Conservation (phyloP, 2,888 invertebrate genomes). For the Tetropium fuscum region DNA sequence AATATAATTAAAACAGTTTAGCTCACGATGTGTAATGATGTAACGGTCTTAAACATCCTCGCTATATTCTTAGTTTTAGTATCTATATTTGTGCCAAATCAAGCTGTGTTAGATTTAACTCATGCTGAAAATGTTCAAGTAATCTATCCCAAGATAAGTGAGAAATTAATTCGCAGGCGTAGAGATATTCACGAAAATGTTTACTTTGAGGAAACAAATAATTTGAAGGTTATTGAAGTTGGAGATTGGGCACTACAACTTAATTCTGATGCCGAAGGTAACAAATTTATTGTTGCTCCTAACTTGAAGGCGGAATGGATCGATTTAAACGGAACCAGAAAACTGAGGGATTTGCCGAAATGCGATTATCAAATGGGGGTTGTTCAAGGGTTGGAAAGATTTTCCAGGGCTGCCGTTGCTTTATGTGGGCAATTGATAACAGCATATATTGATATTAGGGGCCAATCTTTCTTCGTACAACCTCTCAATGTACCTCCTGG, state of each 20-base stretch:
- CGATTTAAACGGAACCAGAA: slow-evolving; percentile 39
- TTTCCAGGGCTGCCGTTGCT: slow-evolving; percentile 55
- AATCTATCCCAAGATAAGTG: slow-evolving; percentile 49
- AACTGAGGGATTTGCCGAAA: slow-evolving; percentile 29
- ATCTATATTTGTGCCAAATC: slow-evolving; percentile 6
- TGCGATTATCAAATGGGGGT: slow-evolving; percentile 57
- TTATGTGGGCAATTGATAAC: slow-evolving; percentile 52
- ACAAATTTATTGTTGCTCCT: slow-evolving; percentile 52
- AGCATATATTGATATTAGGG: slow-evolving; percentile 55
- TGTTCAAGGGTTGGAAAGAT: slow-evolving; percentile 50
- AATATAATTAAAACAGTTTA: slow-evolving; percentile 23
- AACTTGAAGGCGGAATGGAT: slow-evolving; percentile 54
- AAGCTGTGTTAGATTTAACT: slow-evolving; percentile 25
- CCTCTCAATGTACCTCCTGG: slow-evolving; percentile 47
- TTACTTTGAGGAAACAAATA: slow-evolving; percentile 46
- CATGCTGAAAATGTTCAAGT: slow-evolving; percentile 40
- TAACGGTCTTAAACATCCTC: slow-evolving; percentile 18
- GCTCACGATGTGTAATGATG: slow-evolving; percentile 29
- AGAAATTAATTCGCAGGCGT: slow-evolving; percentile 37
- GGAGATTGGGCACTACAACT: slow-evolving; percentile 56
- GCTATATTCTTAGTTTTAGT: slow-evolving; percentile 3
- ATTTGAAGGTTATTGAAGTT: slow-evolving; percentile 53
- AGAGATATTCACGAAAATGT: slow-evolving; percentile 47
- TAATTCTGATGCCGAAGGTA: slow-evolving; percentile 49
- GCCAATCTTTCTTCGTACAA: slow-evolving; percentile 55